A percentile compares a stretch with the other conserved stretches of the same genome.
Evolutionary conservation across 2,888 invertebrate genomes (phyloP).

Genomic region (Pollenia labialis): DNA sequence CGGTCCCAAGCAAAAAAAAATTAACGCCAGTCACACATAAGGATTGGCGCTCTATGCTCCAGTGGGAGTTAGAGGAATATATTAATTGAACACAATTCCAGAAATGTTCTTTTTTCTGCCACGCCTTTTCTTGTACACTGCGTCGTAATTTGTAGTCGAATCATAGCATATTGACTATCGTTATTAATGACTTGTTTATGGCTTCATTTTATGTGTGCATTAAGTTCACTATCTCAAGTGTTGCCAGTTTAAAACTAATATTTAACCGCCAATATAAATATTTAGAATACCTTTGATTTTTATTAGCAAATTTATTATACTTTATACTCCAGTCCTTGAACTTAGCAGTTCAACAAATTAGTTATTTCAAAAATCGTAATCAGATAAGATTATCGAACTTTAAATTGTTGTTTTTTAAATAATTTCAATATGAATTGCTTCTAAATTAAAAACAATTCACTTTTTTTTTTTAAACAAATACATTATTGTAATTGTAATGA

Average conservation of each 20-base stretch:
- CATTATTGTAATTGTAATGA: not conserved
- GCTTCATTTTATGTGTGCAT: no score
- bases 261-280: not conserved
- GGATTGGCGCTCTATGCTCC: no score
- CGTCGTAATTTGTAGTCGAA: no score
- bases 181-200: no score
- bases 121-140: no score
- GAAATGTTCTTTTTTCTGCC: no score
- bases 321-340: not conserved
- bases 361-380: not conserved
- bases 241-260: not conserved
- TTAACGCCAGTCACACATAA: no score
- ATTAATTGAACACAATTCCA: no score
- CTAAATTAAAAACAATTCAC: not conserved
- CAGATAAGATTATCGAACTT: conserved; percentile 18
- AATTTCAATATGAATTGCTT: not conserved
- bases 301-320: not conserved
- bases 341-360: not conserved
- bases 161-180: no score
- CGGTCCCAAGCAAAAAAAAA: no score
- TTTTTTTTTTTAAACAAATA: not conserved
- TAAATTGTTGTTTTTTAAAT: conserved; percentile 7
- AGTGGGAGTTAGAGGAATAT: no score
- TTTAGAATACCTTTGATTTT: no score
- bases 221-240: not conserved